Percentiles rank a stretch among this genome's conserved stretches.
phyloP scores from a whole-genome alignment of 2,888 invertebrate genomes.

The Neoaliturus tenellus region DNA sequence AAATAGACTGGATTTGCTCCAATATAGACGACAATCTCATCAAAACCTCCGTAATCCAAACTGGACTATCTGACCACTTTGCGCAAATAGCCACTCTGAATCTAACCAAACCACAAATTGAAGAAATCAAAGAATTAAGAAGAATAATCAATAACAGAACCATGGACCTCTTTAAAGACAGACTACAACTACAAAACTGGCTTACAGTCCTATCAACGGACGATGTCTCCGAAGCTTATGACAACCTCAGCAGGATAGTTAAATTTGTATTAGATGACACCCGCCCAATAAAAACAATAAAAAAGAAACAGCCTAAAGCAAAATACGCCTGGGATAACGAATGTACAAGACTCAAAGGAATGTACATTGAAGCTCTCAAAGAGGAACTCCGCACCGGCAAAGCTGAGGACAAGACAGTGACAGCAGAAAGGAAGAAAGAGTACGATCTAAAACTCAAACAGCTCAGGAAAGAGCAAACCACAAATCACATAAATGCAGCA shows the following conservation, averaged over 20 bases:
- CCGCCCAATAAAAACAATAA: background rate
- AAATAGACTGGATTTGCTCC: too few species aligned
- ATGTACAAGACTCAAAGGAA: background rate
- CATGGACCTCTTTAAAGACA: too few species aligned
- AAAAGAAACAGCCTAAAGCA: background rate
- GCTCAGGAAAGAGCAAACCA: background rate
- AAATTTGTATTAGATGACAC: background rate
- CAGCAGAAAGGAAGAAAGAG: background rate
- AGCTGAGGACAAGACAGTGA: background rate
- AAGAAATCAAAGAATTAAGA: too few species aligned
- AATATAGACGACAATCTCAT: too few species aligned
- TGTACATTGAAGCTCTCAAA: background rate
- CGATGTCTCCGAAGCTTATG: too few species aligned
- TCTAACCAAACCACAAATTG: too few species aligned
- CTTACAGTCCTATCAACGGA: too few species aligned
- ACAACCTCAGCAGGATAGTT: background rate
- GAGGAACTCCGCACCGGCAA: background rate
- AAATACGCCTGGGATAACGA: background rate
- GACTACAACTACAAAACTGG: too few species aligned
- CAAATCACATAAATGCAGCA: background rate
- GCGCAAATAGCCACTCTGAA: too few species aligned
- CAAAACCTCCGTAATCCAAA: too few species aligned
- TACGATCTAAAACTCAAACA: background rate
- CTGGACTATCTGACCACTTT: too few species aligned
- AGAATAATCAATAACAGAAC: too few species aligned